These are phyloP conservation scores for Coregonus clupeaformis DNA, from an alignment of 2,113 vertebrate species.

Conservation along the genomic window DNA sequence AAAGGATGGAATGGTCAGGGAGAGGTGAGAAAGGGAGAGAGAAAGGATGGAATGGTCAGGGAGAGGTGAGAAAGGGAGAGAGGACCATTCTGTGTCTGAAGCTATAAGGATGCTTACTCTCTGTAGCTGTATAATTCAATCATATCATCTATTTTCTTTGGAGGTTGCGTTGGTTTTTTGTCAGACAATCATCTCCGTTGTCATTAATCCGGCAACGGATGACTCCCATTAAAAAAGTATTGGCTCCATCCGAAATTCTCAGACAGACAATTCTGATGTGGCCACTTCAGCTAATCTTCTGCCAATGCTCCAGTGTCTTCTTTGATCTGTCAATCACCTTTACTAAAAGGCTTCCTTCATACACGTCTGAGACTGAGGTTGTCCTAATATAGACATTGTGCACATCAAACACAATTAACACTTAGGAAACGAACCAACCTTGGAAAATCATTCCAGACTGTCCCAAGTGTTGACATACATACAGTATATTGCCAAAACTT, in stretches of 20 bases:
- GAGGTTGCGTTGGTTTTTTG: no score
- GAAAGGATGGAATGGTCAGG: not conserved
- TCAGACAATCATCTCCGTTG: no score
- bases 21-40: no score
- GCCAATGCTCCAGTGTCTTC: constrained; percentile 20
- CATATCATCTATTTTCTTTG: not conserved
- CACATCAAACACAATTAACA: constrained; percentile 15
- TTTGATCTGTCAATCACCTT: constrained; percentile 34
- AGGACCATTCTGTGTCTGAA: not conserved
- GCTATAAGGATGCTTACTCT: not conserved
- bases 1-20: not conserved
- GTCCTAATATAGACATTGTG: no score
- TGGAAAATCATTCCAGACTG: not conserved
- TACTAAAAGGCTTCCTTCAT: not conserved
- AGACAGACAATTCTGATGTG: no score
- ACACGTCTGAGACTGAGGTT: not conserved
- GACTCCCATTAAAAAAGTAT: no score
- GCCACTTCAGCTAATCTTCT: constrained; percentile 1
- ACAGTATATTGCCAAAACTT: not conserved
- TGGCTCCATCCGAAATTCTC: no score
- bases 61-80: no score
- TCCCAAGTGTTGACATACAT: not conserved
- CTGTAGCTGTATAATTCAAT: not conserved
- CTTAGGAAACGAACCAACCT: constrained; percentile 7
- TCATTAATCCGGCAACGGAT: no score